Evolutionary conservation across 2,888 invertebrate species (phyloP).

Genomic region (Drosophila rellima): DNA sequence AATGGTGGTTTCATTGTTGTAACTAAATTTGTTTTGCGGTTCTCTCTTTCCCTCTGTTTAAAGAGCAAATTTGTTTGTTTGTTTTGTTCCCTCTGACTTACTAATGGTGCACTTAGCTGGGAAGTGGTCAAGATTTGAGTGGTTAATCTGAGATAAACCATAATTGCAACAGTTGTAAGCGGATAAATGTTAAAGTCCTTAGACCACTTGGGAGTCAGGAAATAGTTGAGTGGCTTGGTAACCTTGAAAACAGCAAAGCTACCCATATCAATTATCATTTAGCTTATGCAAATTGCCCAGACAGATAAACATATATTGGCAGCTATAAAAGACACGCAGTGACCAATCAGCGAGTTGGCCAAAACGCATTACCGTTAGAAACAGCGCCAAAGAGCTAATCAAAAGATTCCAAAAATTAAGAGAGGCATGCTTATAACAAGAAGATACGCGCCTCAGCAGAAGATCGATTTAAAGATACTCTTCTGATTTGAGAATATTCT

Average conservation of each 20-base stretch:
- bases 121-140: slow-evolving; percentile 40
- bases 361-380: slow-evolving; percentile 64
- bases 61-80: slow-evolving; percentile 29
- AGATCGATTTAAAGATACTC: slow-evolving; percentile 14
- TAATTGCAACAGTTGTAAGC: slow-evolving; percentile 21
- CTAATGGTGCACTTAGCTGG: slow-evolving; percentile 41
- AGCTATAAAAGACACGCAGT: slow-evolving; percentile 40
- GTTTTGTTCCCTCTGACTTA: slow-evolving; percentile 26
- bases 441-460: accelerated
- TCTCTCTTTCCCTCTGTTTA: slow-evolving; percentile 15
- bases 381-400: slow-evolving; percentile 56
- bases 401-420: slow-evolving; percentile 14
- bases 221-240: slow-evolving; percentile 28
- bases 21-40: slow-evolving; percentile 75
- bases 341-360: slow-evolving; percentile 36
- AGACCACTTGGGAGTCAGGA: background rate
- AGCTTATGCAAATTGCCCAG: slow-evolving; percentile 72
- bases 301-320: slow-evolving; percentile 74
- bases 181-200: background rate
- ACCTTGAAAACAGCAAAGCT: slow-evolving; percentile 56
- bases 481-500: background rate
- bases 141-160: slow-evolving; percentile 21
- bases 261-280: slow-evolving; percentile 49
- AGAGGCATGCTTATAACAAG: background rate
- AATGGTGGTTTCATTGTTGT: slow-evolving; percentile 57